Evolutionary conservation across 1,140 invertebrate genomes (phyloP), one percentile per base, ranked within the genome.

Genomic region (Saccostrea glomerata): DNA sequence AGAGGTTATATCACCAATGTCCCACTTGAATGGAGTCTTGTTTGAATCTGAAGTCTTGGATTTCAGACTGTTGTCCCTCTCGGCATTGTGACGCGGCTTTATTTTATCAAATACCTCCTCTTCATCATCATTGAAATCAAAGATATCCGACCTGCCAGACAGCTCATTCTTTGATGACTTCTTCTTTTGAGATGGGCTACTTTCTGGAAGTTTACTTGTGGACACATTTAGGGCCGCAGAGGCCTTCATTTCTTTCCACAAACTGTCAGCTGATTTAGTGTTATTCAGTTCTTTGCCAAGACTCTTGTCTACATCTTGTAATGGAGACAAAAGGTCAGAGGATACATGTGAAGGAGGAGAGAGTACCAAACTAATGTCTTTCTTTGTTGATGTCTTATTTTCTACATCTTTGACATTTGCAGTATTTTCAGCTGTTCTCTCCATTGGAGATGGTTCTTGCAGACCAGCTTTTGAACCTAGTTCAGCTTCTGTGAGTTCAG

Each of bases 101-200:
- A 85, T 23, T 60, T 63, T 85, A 40, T 86, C 88, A 83, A 70
- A 54, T 23, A 77, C 20, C 17, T 86, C 84, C 17, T 90, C 87
- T 30, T 87, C 87, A 30, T 92, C 91, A 60, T 91, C 91, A 40
- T 85, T 87, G 73, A 92, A 92, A 66, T 91, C 90, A 88, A 92
- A 92, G 5, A 91, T 85, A 89, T 91, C 92, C 55, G 88, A 63
- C 58, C 58, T 63, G 58, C 15, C 86, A 60, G 84, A 30, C 17
- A 17, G 17, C 58, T 63, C 88, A 17, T 54, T 47, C 56, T 25
- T 30, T 56, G 40, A 82, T 30, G 6, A 17, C 40, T 82, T 30
- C 54, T 84, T 54, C 54, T 84, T 84, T 36, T 47, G 40, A 55
- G 6, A 30, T 55, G 54, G 17, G 54, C 20, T 55, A 7, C 47